phyloP scores from a whole-genome alignment of 1,140 invertebrate species.

The Pogonomyrmex californicus region DNA sequence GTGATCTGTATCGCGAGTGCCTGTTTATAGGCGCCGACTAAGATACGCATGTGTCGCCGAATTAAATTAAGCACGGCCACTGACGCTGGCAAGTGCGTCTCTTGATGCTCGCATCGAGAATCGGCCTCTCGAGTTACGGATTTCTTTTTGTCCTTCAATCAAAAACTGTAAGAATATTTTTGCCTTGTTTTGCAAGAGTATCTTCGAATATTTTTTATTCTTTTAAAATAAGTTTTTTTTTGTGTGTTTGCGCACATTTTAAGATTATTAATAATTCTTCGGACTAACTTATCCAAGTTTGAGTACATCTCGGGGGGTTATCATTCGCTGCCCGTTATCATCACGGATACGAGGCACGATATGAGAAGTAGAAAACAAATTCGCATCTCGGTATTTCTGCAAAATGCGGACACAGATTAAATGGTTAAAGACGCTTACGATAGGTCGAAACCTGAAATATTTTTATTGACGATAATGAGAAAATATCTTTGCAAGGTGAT shows the following conservation, averaged over 20 bases:
- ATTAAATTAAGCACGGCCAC: constrained; percentile 56
- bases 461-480: constrained; percentile 25
- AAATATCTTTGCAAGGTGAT: neutral
- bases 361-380: constrained; percentile 12
- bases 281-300: constrained; percentile 1
- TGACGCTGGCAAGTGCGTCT: constrained; percentile 16
- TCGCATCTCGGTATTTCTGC: neutral
- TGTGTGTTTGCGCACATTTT: neutral
- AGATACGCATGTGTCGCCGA: constrained; percentile 29
- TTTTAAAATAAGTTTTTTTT: neutral
- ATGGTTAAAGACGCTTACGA: neutral
- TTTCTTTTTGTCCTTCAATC: neutral
- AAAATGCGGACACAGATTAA: constrained; percentile 20
- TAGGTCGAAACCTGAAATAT: constrained; percentile 21
- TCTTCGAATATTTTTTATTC: no score
- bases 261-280: neutral
- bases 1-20: constrained; percentile 38
- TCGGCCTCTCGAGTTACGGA: neutral
- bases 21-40: constrained; percentile 53
- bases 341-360: constrained; percentile 14
- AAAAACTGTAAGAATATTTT: neutral
- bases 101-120: neutral
- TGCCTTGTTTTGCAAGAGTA: neutral
- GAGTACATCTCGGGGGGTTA: constrained; percentile 3
- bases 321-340: neutral